Conservation (phyloP, 2,888 invertebrate genomes). For the Noctua fimbriata region DNA sequence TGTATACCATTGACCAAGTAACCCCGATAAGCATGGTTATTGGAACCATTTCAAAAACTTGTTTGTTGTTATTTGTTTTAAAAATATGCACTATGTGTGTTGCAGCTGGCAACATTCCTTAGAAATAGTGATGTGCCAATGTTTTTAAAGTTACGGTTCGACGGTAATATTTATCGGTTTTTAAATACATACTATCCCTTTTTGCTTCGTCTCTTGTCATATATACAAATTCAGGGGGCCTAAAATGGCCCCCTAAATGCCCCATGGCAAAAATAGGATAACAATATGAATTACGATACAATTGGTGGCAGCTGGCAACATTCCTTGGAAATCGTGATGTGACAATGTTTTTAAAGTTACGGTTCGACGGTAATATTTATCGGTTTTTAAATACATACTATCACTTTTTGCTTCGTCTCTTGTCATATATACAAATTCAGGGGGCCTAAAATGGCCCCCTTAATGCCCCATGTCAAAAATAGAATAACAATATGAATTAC, state of each 20-base stretch:
- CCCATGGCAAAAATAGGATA: too few relatives aligned
- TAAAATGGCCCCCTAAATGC: too few relatives aligned
- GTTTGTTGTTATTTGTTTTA: slow-evolving; percentile 37
- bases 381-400: neutral
- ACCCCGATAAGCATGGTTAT: slow-evolving; percentile 24
- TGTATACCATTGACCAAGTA: slow-evolving; percentile 40
- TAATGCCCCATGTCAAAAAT: too few relatives aligned
- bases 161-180: slow-evolving; percentile 6
- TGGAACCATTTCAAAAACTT: slow-evolving; percentile 14
- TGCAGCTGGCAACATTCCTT: slow-evolving; percentile 23
- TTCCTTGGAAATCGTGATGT: slow-evolving; percentile 33
- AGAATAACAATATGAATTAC: too few relatives aligned
- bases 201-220: neutral
- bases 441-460: too few relatives aligned
- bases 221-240: neutral
- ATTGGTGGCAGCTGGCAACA: slow-evolving; percentile 27
- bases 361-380: neutral
- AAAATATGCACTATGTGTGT: slow-evolving; percentile 4
- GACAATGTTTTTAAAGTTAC: slow-evolving; percentile 15
- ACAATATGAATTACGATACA: too few relatives aligned
- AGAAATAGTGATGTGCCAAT: slow-evolving; percentile 38
- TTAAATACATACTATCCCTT: neutral
- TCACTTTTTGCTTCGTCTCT: neutral
- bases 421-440: neutral
- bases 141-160: slow-evolving; percentile 10